Evolutionary conservation across 1,140 invertebrate species (phyloP), one percentile per base, ranked within the genome.

Genomic region (Elysia chlorotica): DNA sequence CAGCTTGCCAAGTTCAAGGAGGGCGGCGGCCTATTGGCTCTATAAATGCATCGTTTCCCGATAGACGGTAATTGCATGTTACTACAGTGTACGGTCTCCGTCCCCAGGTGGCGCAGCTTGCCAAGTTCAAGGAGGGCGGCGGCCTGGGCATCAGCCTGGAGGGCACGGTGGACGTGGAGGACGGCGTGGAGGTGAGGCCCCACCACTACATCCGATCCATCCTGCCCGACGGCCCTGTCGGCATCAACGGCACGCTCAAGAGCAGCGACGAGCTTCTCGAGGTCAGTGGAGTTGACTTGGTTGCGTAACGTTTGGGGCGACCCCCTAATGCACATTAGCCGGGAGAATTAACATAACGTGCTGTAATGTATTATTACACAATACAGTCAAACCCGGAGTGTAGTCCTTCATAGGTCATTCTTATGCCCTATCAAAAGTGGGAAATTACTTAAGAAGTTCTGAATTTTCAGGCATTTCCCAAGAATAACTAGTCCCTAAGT

Each of bases 141-240:
- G 96, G 96, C 23, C 90, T 99, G 31, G 97, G 97, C 10, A 98
- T 99, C 74, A 96, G 95, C 71, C 89, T 99, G 63, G 97, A 99
- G 87, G 97, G 97, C 61, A 99, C 97, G 0, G 97, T 88, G 2
- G 87, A 88, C 75, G 83, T 88, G 5, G 97, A 91, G 93, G 97
- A 69, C 90, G 96, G 77, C 93, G 96, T 61, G 93, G 87, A 88
- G 74, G 82, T 84, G 17, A 76, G 82, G n/a, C 87, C 87, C 5
- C 87, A 88, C 76, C 87, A 88, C 74, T 88, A 87, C 74, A 99
- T 90, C 93, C 78, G 87, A 67, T 96, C 94, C 33, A 96, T 98
- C 78, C 88, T 98, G 78, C 93, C 93, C 38, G 94, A 98, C 87
- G 97, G 97, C 17, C 96, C 97, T 0, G 96, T 98, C 0, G 96